Conservation (phyloP, 2,888 invertebrate genomes). For the Perizoma affinitatum region DNA sequence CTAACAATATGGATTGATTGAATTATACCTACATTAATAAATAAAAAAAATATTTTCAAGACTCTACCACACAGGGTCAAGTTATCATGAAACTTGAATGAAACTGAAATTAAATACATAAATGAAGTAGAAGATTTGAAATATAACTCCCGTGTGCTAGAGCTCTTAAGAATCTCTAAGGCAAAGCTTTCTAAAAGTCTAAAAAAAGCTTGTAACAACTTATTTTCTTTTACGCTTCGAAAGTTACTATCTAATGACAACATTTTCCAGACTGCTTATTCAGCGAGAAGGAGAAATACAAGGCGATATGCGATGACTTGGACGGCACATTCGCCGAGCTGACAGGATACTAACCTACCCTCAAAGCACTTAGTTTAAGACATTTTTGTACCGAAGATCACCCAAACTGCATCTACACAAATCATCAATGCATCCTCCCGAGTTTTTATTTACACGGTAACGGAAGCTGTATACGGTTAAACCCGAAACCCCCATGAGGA, state of each 20-base stretch:
- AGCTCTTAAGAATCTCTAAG: conserved; percentile 47
- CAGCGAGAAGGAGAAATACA: conserved; percentile 96
- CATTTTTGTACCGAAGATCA: conserved; percentile 52
- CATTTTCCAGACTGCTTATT: conserved; percentile 91
- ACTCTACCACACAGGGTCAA: conserved; percentile 6
- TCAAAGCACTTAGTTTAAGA: conserved; percentile 70
- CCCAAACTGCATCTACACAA: conserved; percentile 13
- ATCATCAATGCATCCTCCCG: conserved; percentile 10
- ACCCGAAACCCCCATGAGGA: too few species aligned
- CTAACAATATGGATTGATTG: not conserved
- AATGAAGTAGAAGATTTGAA: not conserved
- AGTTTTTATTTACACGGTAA: conserved; percentile 13
- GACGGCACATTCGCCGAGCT: conserved; percentile 98
- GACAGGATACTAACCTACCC: conserved; percentile 94
- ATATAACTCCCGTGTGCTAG: conserved; percentile 4
- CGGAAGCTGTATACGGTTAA: conserved; percentile 7
- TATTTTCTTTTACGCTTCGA: conserved; percentile 39
- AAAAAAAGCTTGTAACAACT: conserved; percentile 20
- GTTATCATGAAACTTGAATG: not conserved
- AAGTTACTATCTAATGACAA: conserved; percentile 67
- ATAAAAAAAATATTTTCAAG: conserved; percentile 2
- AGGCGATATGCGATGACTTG: conserved; percentile 98
- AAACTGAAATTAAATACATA: too few species aligned
- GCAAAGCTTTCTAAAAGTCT: conserved; percentile 51
- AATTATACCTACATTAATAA: not conserved